These are phyloP conservation scores for Umimayanthus chanpuru DNA, from an alignment of 92 coral and sea anemone species.

Conservation along the genomic window DNA sequence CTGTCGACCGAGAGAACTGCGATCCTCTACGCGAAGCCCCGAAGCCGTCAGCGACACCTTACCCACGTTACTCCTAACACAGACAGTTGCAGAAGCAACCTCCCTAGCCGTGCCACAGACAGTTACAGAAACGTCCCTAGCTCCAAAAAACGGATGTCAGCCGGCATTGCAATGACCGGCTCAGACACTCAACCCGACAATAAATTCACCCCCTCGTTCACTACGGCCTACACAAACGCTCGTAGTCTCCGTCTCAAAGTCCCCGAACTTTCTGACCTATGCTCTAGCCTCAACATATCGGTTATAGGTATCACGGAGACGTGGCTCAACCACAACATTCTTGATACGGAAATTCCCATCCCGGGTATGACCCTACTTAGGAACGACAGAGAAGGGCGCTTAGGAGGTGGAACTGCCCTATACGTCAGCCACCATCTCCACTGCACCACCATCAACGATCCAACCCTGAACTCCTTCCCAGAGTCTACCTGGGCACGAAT, in stretches of 20 bases:
- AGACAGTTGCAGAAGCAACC: no score
- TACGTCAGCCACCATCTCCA: background rate
- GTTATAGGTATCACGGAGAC: background rate
- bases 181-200: no score
- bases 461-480: background rate
- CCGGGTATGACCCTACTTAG: background rate
- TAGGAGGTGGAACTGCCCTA: background rate
- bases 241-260: no score
- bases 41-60: no score
- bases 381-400: background rate
- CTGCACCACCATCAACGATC: background rate
- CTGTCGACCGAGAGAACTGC: background rate
- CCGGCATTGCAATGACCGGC: no score
- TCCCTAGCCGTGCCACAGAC: no score
- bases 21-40: background rate
- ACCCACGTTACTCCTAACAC: no score
- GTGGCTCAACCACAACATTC: background rate
- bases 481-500: constrained; percentile 2
- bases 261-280: background rate
- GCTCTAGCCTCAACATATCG: background rate
- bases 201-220: no score
- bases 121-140: no score
- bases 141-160: no score
- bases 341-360: background rate
- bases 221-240: no score